These are phyloP conservation scores for Myripristis jacobus DNA, from an alignment of 2,797 vertebrate genomes.

Conservation along the genomic window DNA sequence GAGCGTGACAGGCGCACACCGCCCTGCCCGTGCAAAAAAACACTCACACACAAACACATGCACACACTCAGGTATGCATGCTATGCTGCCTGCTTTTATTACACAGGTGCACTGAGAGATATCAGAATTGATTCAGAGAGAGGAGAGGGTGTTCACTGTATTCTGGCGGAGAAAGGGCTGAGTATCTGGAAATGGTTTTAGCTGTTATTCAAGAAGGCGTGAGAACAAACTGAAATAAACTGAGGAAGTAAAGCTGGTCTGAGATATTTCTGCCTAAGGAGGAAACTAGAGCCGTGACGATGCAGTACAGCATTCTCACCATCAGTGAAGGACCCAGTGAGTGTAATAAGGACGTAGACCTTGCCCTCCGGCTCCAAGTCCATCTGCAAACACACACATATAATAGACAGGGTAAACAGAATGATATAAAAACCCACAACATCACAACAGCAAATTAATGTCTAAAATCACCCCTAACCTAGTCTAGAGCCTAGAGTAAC, in stretches of 20 bases:
- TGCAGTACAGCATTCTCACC: constrained; percentile 82
- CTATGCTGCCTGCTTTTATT: not conserved
- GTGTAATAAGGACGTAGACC: constrained; percentile 89
- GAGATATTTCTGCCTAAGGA: not conserved
- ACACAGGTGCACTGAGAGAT: not conserved
- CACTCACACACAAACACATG: constrained; percentile 8
- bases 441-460: too few species aligned
- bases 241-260: not conserved
- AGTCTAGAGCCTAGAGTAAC: too few species aligned
- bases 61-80: not conserved
- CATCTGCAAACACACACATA: constrained; percentile 83
- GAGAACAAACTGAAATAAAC: not conserved
- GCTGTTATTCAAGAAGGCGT: not conserved
- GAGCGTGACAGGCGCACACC: constrained; percentile 17
- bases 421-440: not conserved
- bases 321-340: constrained; percentile 91
- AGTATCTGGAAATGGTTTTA: not conserved
- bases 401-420: not conserved
- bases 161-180: not conserved
- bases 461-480: too few species aligned
- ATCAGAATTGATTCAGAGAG: constrained; percentile 2
- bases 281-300: not conserved
- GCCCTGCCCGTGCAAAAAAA: not conserved
- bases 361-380: constrained; percentile 98
- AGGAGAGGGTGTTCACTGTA: not conserved